Evolutionary conservation across 2,888 invertebrate genomes (phyloP).

Genomic region (Xanthia icteritia): DNA sequence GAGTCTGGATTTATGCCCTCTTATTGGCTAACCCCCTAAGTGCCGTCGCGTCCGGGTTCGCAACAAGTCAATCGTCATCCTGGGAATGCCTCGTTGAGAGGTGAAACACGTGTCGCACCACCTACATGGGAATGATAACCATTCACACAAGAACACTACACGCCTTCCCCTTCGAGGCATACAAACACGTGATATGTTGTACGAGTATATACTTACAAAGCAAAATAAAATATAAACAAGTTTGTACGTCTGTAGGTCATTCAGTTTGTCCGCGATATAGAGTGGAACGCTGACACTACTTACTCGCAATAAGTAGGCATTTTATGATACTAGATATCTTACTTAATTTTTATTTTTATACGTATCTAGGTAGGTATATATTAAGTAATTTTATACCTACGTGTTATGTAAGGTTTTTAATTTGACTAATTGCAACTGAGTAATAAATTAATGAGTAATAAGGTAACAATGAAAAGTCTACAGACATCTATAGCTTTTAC

Average conservation of each 20-base stretch:
- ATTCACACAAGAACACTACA: background rate
- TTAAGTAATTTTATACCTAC: slow-evolving; percentile 26
- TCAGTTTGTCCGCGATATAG: slow-evolving; percentile 30
- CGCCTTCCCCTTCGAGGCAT: background rate
- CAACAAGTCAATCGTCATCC: too few species aligned
- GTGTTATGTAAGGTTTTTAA: slow-evolving; percentile 14
- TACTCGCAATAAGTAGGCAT: slow-evolving; percentile 27
- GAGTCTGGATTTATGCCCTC: background rate
- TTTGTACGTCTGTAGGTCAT: slow-evolving; percentile 32
- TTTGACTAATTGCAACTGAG: slow-evolving; percentile 3
- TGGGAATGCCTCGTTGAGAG: too few species aligned
- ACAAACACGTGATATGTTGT: background rate
- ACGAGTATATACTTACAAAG: too few species aligned
- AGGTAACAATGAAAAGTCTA: background rate
- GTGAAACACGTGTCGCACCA: too few species aligned
- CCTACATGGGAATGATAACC: background rate
- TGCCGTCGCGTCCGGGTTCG: too few species aligned
- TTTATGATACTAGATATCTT: slow-evolving; percentile 35
- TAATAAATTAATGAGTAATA: background rate
- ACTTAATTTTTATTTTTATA: slow-evolving; percentile 16
- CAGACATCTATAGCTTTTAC: background rate
- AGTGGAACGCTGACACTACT: slow-evolving; percentile 53
- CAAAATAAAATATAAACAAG: background rate
- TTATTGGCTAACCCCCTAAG: background rate
- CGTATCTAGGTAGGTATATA: background rate